Evolutionary conservation across 2,113 vertebrate genomes (phyloP), one percentile per base, ranked within the genome.

Genomic region (Oryzias woworae): DNA sequence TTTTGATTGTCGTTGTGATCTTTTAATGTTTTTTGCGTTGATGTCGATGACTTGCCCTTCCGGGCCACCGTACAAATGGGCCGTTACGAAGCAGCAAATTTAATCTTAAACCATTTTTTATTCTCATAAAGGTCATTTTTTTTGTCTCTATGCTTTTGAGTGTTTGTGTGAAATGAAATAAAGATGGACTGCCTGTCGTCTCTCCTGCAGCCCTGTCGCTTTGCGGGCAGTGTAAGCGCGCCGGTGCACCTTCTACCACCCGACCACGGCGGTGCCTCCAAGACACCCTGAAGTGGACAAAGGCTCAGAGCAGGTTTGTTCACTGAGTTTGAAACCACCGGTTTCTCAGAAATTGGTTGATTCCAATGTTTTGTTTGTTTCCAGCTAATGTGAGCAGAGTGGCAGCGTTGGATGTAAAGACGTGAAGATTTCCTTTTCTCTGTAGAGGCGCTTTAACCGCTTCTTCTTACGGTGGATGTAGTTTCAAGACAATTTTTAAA

Each of bases 241-340:
- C 91, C 0, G 94, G 65, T 99, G 96, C 51, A 91, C 94, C 1
- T 99, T 97, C 46, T 99, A 95, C 69, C 97, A 98, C 14, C 97
- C 97, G 0, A 62, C 89, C 50, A 28, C 69, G 1, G 61, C 83
- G 2, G 92, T 99, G 24, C 97, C 96, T 16, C 96, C 97, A 0
- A 93, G 96, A 84, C 95, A 96, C 97, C 74, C 92, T 98, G 82
- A 99, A 92, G 78, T 93, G 92, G 92, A 92, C 87, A 4, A 93
- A 93, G 81, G 58, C 89, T 5, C 90, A 91, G 63, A 88, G 75
- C 88, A 91, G 91, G 90, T 92, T 41, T 65, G 36, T 45, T 28
- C 8, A 42, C 6, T 5, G 20, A 5, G 16, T 26, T 1, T 6
- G 24, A 52, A 43, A 15, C 2, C 10, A 13, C 1, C 12, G 7